Percentiles rank a stretch among this genome's conserved stretches.
Conservation (phyloP, 2,888 invertebrate species). For the Drosophila meridiana region DNA sequence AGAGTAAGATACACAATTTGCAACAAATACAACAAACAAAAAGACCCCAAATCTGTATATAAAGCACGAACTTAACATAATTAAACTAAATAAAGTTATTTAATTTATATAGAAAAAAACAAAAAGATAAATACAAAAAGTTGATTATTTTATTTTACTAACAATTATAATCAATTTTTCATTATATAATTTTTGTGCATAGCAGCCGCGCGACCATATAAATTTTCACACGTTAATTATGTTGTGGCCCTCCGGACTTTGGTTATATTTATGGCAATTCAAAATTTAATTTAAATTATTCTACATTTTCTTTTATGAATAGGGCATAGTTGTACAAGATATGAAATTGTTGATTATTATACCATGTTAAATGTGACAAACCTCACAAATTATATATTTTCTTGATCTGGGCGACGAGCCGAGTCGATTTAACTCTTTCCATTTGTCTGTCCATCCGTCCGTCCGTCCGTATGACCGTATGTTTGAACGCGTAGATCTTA, state of each 20-base stretch:
- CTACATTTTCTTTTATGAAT: not conserved
- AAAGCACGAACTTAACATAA: constrained; percentile 66
- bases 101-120: constrained; percentile 70
- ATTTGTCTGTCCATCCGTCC: too few relatives aligned
- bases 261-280: constrained; percentile 5
- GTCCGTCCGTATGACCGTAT: too few relatives aligned
- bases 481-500: too few relatives aligned
- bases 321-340: not conserved
- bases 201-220: constrained; percentile 60
- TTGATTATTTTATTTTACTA: constrained; percentile 9
- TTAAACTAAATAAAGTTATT: constrained; percentile 80
- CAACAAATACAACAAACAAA: constrained; percentile 17
- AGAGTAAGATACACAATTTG: constrained; percentile 42
- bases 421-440: too few relatives aligned
- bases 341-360: not conserved
- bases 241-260: constrained; percentile 23
- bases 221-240: constrained; percentile 74
- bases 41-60: constrained; percentile 64
- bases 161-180: constrained; percentile 70
- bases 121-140: not conserved
- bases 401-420: too few relatives aligned
- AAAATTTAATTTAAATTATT: constrained; percentile 13
- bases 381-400: too few relatives aligned
- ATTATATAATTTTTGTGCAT: constrained; percentile 59
- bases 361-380: too few relatives aligned